Evolutionary conservation across 2,113 vertebrate species (phyloP).

Genomic region (Seriola quinqueradiata): DNA sequence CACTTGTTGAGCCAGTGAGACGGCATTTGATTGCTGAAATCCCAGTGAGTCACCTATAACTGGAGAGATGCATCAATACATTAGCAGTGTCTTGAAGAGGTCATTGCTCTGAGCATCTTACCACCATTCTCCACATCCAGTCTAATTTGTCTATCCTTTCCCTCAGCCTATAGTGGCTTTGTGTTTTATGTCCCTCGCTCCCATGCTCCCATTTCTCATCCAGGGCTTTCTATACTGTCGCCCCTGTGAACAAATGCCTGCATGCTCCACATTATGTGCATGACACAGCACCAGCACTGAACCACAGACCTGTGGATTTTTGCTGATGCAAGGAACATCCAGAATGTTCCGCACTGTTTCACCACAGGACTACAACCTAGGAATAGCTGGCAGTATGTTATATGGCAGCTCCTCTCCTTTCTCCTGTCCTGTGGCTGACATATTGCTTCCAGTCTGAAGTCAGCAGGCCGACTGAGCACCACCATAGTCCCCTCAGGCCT

Average conservation of each 20-base stretch:
- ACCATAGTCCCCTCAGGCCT: conserved; percentile 14
- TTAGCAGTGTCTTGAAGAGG: conserved; percentile 4
- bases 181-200: not conserved
- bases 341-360: conserved; percentile 71
- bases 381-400: conserved; percentile 10
- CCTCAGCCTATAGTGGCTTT: not conserved
- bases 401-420: conserved; percentile 23
- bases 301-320: conserved; percentile 66
- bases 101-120: conserved; percentile 6
- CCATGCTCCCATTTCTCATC: not conserved
- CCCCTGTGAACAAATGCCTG: conserved; percentile 48
- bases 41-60: conserved; percentile 36
- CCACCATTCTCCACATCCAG: not conserved
- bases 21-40: not conserved
- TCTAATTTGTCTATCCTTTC: not conserved
- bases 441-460: conserved; percentile 51
- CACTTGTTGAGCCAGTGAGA: conserved; percentile 19
- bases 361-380: conserved; percentile 22
- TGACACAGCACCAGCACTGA: conserved; percentile 61
- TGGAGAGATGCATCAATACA: conserved; percentile 18
- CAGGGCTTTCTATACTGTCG: conserved; percentile 43
- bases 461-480: conserved; percentile 14
- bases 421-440: conserved; percentile 29
- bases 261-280: conserved; percentile 59
- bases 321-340: conserved; percentile 69